phyloP scores from a whole-genome alignment of 2,888 invertebrate species.

The Autographa pulchrina region DNA sequence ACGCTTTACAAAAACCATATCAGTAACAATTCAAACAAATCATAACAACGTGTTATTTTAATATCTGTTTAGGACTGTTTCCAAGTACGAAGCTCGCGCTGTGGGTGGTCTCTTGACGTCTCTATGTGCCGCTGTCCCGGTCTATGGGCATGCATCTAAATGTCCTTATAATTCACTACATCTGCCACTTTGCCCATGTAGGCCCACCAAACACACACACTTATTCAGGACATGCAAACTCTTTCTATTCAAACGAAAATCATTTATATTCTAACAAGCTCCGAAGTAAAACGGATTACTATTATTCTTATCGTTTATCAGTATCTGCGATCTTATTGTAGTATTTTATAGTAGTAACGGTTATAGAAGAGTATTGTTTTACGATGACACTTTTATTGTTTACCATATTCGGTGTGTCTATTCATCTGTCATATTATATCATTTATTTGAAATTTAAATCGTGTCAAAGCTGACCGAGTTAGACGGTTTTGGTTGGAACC shows the following conservation, averaged over 20 bases:
- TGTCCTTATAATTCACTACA: conserved; percentile 86
- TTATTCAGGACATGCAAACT: conserved; percentile 37
- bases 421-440: conserved; percentile 44
- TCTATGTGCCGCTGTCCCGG: conserved; percentile 74
- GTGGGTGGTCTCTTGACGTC: conserved; percentile 86
- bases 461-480: conserved; percentile 41
- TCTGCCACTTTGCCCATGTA: conserved; percentile 77
- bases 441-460: conserved; percentile 41
- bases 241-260: conserved; percentile 31
- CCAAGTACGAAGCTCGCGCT: conserved; percentile 62
- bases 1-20: conserved; percentile 42
- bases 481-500: conserved; percentile 16
- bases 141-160: conserved; percentile 81
- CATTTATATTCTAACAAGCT: conserved; percentile 38
- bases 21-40: conserved; percentile 60
- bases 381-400: conserved; percentile 38
- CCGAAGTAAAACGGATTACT: conserved; percentile 43
- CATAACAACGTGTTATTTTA: conserved; percentile 60
- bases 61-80: conserved; percentile 57
- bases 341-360: conserved; percentile 44
- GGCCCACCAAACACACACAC: conserved; percentile 57
- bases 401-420: conserved; percentile 50
- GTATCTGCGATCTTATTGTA: conserved; percentile 49
- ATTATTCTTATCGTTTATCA: conserved; percentile 42
- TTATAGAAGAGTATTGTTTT: conserved; percentile 49